These are phyloP conservation scores for Miltochrista miniata DNA, from an alignment of 2,888 invertebrate genomes.

Conservation along the genomic window DNA sequence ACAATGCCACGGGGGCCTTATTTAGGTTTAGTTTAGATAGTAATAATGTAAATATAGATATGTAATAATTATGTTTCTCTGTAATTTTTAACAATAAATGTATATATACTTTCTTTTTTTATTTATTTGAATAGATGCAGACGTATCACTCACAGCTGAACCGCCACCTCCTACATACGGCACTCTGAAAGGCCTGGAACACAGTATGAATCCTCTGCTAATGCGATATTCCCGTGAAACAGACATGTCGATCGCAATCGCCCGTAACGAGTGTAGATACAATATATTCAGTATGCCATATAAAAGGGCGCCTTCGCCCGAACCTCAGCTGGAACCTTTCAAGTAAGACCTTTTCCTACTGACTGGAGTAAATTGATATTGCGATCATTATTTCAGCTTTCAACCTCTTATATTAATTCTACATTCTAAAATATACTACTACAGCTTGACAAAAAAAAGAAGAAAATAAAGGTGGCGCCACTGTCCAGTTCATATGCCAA, in stretches of 20 bases:
- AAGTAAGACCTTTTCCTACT: constrained; percentile 58
- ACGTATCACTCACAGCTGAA: constrained; percentile 82
- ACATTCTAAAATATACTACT: too few species aligned
- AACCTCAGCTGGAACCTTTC: constrained; percentile 88
- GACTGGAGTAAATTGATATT: constrained; percentile 7
- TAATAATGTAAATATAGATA: too few species aligned
- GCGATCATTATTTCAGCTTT: background rate
- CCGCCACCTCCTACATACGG: constrained; percentile 89
- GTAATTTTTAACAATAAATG: too few species aligned
- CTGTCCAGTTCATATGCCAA: too few species aligned
- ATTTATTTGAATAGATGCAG: constrained; percentile 72
- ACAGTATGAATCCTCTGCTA: constrained; percentile 96
- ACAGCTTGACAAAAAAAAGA: too few species aligned
- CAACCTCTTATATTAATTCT: background rate
- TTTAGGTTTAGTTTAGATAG: too few species aligned
- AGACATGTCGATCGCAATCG: constrained; percentile 92
- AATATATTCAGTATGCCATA: constrained; percentile 87
- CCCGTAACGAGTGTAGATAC: constrained; percentile 91
- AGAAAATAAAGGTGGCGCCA: too few species aligned
- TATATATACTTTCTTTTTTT: too few species aligned
- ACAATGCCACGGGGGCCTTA: too few species aligned
- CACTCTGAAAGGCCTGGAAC: constrained; percentile 93
- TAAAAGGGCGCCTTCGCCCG: constrained; percentile 69
- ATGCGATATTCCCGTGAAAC: constrained; percentile 96
- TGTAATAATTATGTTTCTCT: too few species aligned